A percentile compares a stretch with the other conserved stretches of the same genome.
phyloP scores from a whole-genome alignment of 2,113 vertebrate genomes.

The Probosciger aterrimus region DNA sequence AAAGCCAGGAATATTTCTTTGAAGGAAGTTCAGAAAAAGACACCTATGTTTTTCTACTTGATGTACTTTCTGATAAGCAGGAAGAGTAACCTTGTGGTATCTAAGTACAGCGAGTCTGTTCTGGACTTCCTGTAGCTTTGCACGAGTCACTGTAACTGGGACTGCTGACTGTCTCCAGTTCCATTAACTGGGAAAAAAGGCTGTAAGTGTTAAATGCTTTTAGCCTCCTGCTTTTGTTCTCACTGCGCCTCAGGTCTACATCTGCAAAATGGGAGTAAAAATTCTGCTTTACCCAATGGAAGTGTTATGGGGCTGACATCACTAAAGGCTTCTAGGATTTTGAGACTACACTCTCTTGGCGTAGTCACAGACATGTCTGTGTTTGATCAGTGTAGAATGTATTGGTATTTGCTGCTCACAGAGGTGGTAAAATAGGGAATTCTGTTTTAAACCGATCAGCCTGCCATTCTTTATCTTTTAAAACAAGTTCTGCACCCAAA shows the following conservation, averaged over 20 bases:
- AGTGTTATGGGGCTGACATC: neutral
- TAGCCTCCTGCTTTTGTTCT: neutral
- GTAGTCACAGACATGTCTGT: fast-evolving
- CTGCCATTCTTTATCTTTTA: neutral
- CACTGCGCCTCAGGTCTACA: neutral
- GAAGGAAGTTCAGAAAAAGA: conserved; percentile 1
- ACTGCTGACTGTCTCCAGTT: neutral
- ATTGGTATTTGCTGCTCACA: neutral
- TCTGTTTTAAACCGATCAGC: neutral
- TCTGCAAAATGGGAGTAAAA: neutral
- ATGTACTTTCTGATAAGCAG: neutral
- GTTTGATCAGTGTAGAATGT: neutral
- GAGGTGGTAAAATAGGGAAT: neutral
- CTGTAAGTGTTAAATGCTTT: neutral
- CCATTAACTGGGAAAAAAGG: neutral
- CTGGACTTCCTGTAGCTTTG: neutral
- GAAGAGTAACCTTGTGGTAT: neutral
- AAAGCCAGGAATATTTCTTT: neutral
- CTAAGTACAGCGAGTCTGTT: neutral
- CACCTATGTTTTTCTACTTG: neutral
- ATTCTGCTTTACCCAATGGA: neutral
- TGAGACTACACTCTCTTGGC: neutral
- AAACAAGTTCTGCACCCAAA: neutral
- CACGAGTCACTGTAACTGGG: neutral
- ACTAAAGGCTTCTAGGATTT: neutral